These are phyloP conservation scores for Drosophila stalkeri DNA, from an alignment of 2,888 invertebrate genomes.

Conservation along the genomic window DNA sequence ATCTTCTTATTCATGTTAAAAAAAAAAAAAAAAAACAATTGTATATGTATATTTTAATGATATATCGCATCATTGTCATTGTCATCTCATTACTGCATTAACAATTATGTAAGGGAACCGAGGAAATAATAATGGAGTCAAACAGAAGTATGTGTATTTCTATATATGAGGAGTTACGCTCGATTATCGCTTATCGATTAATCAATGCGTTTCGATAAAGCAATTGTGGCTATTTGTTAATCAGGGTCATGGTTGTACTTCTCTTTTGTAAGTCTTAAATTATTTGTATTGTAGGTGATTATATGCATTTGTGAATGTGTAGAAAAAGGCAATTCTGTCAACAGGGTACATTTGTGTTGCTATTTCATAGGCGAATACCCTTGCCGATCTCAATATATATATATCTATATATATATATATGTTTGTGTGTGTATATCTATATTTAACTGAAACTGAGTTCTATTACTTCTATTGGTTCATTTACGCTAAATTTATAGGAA, in stretches of 20 bases:
- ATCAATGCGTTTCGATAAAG: background rate
- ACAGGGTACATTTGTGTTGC: conserved; percentile 76
- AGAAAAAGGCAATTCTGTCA: conserved; percentile 82
- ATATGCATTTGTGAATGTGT: conserved; percentile 62
- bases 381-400: conserved; percentile 5
- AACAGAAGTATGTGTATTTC: background rate
- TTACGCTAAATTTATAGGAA: conserved; percentile 5
- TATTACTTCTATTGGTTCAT: background rate
- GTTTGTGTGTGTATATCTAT: background rate
- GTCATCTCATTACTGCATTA: conserved; percentile 29
- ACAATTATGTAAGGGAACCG: conserved; percentile 32
- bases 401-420: background rate
- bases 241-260: conserved; percentile 39
- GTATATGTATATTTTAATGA: conserved; percentile 47
- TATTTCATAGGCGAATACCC: conserved; percentile 21
- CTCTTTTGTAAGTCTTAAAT: conserved; percentile 57
- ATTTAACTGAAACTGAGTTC: background rate
- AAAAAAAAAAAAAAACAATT: conserved; percentile 48
- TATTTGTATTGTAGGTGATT: conserved; percentile 78
- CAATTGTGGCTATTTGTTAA: conserved; percentile 42
- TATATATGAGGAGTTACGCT: conserved; percentile 1
- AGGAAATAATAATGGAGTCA: background rate
- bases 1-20: background rate
- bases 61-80: conserved; percentile 29
- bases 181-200: conserved; percentile 8